Base-by-base conservation (phyloP, 2,797 vertebrate species). In the Acanthopagrus latus region DNA sequence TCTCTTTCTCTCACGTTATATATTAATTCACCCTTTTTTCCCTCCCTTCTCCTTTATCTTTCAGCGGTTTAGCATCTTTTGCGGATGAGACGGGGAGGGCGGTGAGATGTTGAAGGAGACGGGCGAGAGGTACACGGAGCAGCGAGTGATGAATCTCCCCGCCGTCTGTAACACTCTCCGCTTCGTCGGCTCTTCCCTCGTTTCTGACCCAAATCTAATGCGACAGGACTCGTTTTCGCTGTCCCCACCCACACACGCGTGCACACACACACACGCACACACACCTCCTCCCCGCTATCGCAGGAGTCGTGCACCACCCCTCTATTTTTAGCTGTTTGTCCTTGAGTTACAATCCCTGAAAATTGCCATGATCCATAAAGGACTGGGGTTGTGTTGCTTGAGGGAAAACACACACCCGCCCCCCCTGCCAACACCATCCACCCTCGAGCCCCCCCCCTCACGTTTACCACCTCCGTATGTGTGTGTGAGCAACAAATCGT, bases 281-380 rank as follows among this genome's bases (percentile, higher is more conserved):
- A n/a, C n/a, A n/a, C n/a, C 63, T 69, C 43, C 29, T 80, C 41
- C 43, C 47, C 38, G 13, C 81, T 76, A 76, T 83, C 12, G 46
- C 85, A 67, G 71, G 75, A 88, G 82, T 83, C 76, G 74, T 80
- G 85, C 82, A 78, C 91, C 80, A 77, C 82, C 85, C 64, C 23
- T 87, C 94, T 94, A 93, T 94, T 94, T 93, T 92, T 94, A 94
- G 89, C 90, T 74, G 79, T 90, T 93, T 93, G 93, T 94, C 92
- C 92, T 92, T 92, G 92, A 92, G 82, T 92, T 88, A 89, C 80
- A 87, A 85, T 92, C 85, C 84, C 85, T 76, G 88, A 92, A 92
- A 92, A 92, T 91, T 88, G 89, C 84, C 76, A 71, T 90, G 92
- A 93, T 91, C 88, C 89, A 88, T 90, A 88, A 88, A 90, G 70